Base-by-base conservation (phyloP, 1,140 invertebrate genomes). In the Lasioglossum albipes region DNA sequence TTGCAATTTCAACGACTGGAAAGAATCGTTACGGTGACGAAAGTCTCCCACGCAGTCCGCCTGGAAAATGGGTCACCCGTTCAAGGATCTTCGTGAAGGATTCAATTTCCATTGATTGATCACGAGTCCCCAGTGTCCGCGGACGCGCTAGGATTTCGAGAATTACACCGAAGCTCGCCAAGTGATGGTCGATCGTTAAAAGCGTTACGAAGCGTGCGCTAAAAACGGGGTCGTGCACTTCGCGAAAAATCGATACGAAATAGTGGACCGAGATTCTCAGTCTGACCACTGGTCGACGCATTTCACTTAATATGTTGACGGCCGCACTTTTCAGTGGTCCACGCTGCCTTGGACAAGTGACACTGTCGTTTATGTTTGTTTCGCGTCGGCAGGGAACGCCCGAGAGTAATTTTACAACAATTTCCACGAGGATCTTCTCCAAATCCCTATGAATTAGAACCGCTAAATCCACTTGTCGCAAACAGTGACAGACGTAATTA, bases 201-300 rank as follows among this genome's bases (percentile, higher is more conserved):
- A 79, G 59, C 49, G 69, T 72, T 49, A 66, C 36, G 57, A 79
- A 79, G 77, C 73, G 79, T 75, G 79, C 65, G 65, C 66, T 49
- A 42, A 69, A 75, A 80, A 75, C 41, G 41, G 42, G 79, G 79
- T 80, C 65, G 68, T 75, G 65, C 65, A 69, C 79, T 75, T 75
- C 31, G 54, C 54, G 73, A 80, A 75, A 80, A 75, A 80, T 80
- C 79, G 54, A 75, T 80, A 80, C 65, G 70, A 66, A 73, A 79
- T 57, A 72, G 18, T 42, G 77, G 70, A 66, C 72, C 62, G 62
- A 49, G 73, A 61, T 75, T 68, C 73, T 10, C 22, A 18, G 65
- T 64, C 72, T 62, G 72, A 67, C 57, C 72, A 62, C 27, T 49
- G 72, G 41, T 42, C 62, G 72, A 80, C 72, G 59, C 65, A 73